phyloP scores from a whole-genome alignment of 1,140 invertebrate genomes.

The Dreissena rostriformis region DNA sequence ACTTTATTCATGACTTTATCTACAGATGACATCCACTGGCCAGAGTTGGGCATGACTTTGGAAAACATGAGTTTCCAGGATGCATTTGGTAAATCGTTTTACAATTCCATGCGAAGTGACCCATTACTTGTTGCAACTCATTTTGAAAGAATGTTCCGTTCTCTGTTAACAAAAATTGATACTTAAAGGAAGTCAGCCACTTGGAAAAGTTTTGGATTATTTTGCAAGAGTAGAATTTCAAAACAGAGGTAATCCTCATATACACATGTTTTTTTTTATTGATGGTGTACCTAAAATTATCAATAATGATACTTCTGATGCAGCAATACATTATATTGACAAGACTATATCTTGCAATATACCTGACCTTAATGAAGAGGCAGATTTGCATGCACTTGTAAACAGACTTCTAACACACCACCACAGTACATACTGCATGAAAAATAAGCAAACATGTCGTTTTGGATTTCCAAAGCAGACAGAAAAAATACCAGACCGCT shows the following conservation, averaged over 20 bases:
- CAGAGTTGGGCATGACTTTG: slow-evolving; percentile 50
- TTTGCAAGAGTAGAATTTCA: slow-evolving; percentile 30
- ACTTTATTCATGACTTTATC: slow-evolving; percentile 55
- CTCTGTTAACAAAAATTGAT: slow-evolving; percentile 56
- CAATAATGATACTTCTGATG: slow-evolving; percentile 18
- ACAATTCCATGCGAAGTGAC: slow-evolving; percentile 26
- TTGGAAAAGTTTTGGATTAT: slow-evolving; percentile 43
- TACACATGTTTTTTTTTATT: slow-evolving; percentile 26
- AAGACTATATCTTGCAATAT: slow-evolving; percentile 46
- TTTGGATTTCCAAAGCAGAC: slow-evolving; percentile 56
- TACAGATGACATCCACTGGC: slow-evolving; percentile 60
- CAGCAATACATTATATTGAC: slow-evolving; percentile 44
- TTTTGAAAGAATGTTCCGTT: slow-evolving; percentile 57
- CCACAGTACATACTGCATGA: slow-evolving; percentile 1
- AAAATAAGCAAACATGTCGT: slow-evolving; percentile 42
- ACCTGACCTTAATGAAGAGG: slow-evolving; percentile 10
- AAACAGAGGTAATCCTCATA: slow-evolving; percentile 15
- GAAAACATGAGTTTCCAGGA: slow-evolving; percentile 16
- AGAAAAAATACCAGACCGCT: slow-evolving; percentile 26
- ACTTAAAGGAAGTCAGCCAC: slow-evolving; percentile 21
- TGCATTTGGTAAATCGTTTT: slow-evolving; percentile 19
- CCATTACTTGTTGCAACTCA: slow-evolving; percentile 48
- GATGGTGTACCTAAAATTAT: not conserved
- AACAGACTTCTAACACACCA: not conserved
- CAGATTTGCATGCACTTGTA: not conserved